Evolutionary conservation across 2,888 invertebrate genomes (phyloP).

Genomic region (Callyntrura sp.): DNA sequence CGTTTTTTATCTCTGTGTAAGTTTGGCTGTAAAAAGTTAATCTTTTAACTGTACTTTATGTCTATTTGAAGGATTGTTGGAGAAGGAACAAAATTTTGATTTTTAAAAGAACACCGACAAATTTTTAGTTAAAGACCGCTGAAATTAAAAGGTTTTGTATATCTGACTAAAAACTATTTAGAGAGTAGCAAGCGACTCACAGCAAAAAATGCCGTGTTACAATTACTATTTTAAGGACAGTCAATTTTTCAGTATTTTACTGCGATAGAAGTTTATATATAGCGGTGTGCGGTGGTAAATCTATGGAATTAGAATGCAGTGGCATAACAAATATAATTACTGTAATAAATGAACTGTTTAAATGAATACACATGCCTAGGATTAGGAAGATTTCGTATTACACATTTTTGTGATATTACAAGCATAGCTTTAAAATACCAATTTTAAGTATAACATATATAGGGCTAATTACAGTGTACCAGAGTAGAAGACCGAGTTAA

Average conservation of each 20-base stretch:
- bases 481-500: neutral
- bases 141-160: neutral
- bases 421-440: neutral
- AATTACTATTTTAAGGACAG: conserved; percentile 47
- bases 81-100: neutral
- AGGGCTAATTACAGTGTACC: neutral
- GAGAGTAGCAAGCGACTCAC: neutral
- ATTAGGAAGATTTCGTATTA: conserved; percentile 5
- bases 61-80: neutral
- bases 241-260: conserved; percentile 68
- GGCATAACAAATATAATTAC: neutral
- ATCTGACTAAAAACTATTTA: neutral
- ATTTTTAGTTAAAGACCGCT: neutral
- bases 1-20: conserved; percentile 11
- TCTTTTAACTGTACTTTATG: neutral
- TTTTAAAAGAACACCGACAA: conserved; percentile 4
- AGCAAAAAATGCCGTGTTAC: neutral
- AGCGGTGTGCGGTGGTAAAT: neutral
- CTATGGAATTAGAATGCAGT: neutral
- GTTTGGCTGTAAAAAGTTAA: neutral
- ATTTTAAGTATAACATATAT: neutral
- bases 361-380: neutral
- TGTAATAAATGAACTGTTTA: neutral
- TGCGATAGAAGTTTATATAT: neutral
- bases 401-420: conserved; percentile 52